phyloP scores from a whole-genome alignment of 1,140 invertebrate species.

The Heliconius congener region DNA sequence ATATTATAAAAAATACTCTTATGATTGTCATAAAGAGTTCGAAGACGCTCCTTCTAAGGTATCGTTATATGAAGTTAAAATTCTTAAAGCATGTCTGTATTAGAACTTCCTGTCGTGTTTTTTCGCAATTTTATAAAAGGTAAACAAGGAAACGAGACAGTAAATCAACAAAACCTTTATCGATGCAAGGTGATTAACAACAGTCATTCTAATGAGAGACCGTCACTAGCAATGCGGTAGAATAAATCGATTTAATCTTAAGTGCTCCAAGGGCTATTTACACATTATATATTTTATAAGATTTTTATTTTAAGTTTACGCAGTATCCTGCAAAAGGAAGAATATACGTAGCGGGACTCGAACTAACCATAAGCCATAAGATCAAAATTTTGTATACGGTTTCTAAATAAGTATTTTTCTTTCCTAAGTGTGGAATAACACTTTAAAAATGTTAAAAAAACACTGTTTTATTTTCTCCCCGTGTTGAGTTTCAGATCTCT shows the following conservation, averaged over 20 bases:
- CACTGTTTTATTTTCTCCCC: no score
- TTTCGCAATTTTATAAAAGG: conserved; percentile 28
- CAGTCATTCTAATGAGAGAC: conserved; percentile 44
- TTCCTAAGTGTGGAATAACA: no score
- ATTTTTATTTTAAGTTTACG: no score
- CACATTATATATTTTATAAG: neutral
- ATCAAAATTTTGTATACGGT: no score
- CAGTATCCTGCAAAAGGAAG: no score
- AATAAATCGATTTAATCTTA: conserved; percentile 32
- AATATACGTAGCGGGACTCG: no score
- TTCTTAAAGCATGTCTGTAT: neutral
- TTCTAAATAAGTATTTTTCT: no score
- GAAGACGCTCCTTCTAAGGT: neutral
- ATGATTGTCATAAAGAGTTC: neutral
- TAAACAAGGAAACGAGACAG: conserved; percentile 40
- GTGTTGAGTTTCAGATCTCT: no score
- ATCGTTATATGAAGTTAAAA: neutral
- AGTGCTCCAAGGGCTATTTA: neutral
- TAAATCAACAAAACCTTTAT: conserved; percentile 32
- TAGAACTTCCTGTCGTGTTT: conserved; percentile 5
- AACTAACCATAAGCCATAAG: no score
- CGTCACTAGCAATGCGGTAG: conserved; percentile 26
- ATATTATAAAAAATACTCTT: no score
- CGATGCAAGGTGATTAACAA: conserved; percentile 42
- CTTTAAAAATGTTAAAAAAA: no score